A percentile compares a stretch with the other conserved stretches of the same genome.
Conservation (phyloP, 2,113 vertebrate genomes). For the Ceratotherium simum region DNA sequence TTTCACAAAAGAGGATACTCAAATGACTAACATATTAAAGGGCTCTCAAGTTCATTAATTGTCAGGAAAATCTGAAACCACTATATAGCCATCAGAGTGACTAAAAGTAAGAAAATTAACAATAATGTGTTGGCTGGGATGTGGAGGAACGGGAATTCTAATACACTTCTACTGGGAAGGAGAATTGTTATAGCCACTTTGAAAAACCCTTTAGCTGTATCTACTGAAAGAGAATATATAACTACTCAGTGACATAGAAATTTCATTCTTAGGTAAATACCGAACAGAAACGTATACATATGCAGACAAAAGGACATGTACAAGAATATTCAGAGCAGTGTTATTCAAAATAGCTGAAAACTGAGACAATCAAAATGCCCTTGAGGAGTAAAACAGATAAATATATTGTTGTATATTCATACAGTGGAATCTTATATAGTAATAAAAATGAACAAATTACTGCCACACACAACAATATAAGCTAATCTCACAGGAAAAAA, state of each 20-base stretch:
- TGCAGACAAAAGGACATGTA: not conserved
- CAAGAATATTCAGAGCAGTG: not conserved
- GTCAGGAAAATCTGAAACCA: not conserved
- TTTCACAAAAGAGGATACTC: not conserved
- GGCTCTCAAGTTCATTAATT: not conserved
- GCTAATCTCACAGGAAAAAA: not conserved
- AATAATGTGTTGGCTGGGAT: not conserved
- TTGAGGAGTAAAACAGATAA: not conserved
- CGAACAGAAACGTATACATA: not conserved
- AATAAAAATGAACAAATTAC: not conserved
- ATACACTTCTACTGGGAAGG: not conserved
- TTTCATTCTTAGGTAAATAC: not conserved
- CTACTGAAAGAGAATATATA: not conserved
- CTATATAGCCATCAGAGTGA: not conserved
- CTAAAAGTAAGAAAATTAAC: not conserved
- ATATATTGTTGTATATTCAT: not conserved
- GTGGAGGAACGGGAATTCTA: not conserved
- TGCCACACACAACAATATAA: not conserved
- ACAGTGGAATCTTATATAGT: not conserved
- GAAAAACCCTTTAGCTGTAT: not conserved
- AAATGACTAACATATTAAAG: not conserved
- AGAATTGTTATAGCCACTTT: not conserved
- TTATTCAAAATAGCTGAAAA: slow-evolving; percentile 23
- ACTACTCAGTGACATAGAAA: not conserved
- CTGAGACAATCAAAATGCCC: not conserved